Evolutionary conservation across 2,888 invertebrate species (phyloP), one percentile per base, ranked within the genome.

Genomic region (Cylloceria caligata): DNA sequence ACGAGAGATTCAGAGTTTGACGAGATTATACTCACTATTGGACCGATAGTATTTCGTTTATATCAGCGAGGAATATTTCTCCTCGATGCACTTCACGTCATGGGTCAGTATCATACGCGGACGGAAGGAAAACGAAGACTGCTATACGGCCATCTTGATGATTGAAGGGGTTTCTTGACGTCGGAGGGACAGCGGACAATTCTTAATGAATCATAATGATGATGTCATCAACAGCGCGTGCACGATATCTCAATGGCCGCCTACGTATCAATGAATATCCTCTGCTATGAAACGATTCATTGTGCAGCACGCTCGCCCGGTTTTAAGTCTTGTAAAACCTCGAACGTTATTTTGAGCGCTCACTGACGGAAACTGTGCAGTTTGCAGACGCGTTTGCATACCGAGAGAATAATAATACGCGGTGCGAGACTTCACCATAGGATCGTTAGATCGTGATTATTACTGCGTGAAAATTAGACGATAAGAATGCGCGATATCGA

Each of bases 131-230:
- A 9, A 55, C 9, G 6, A 45, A 39, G 76, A 80, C 72, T 80
- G 65, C 16, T 30, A 19, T 45, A 6, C 19, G 36, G 3, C 3
- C 16, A 7, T 13, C 13, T n/a, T n/a, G 60, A 45, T 19, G 39
- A 60, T 42, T 9, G 49, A 76, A 30, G 42, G 24, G 49, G 3
- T 71, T 76, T 67, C 39, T 60, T n/a, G 67, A 16, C 13, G 49
- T n/a, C 65, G 64, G 11, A 49, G 39, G 72, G 76, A n/a, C 62
- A 57, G 64, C 52, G 76, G 57, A 21, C 45, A 55, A 60, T 81
- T 72, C 19, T 62, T 52, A 73, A 81, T 77, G 72, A 81, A 77
- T 77, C 76, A 68, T 73, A 73, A 71, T 62, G 65, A 71, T 62
- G 65, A 67, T 49, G 30, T 69, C 65, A 80, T 71, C 65, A 45